Evolutionary conservation across 2,797 vertebrate genomes (phyloP), one percentile per base, ranked within the genome.

Genomic region (Acipenser transmontanus): DNA sequence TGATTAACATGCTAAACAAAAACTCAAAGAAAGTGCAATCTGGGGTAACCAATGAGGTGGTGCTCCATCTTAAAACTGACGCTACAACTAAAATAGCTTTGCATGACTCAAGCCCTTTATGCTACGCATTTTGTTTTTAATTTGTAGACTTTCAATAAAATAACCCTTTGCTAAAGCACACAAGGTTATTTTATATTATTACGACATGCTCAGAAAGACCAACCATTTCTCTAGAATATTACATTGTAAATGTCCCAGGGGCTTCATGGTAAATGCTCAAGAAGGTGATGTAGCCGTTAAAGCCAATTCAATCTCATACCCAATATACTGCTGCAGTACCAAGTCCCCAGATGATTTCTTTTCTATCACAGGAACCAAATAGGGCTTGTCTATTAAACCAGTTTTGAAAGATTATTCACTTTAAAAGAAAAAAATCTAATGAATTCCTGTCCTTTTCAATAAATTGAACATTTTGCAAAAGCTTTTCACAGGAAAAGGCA

Each of bases 401-500:
- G 54, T 57, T 57, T 57, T 57, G 54, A 57, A 11, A 11, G 54
- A 57, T 11, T 57, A 57, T 57, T 57, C 54, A n/a, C 54, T 57
- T 57, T 57, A 13, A 57, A n/a, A n/a, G 54, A 57, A n/a, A n/a
- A 57, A 13, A n/a, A n/a, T 7, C 7, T 57, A 57, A 57, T 57
- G 54, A 57, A 57, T 57, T n/a, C 54, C 54, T 57, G 54, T 57
- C 54, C 12, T 57, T 57, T 57, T n/a, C 54, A 57, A 57, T 57
- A 57, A 57, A 57, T n/a, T n/a, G 54, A 11, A 57, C 6, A 7
- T 57, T 57, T 34, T 4, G 34, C 34, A 34, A 34, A 34, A 34
- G 34, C 54, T 5, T 57, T n/a, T 57, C 12, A 13, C 54, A 57
- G 54, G 14, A 3, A 57, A 34, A 34, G 34, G 34, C 54, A 57